Evolutionary conservation across 1,140 invertebrate species (phyloP).

Genomic region (Bacillus rossius): DNA sequence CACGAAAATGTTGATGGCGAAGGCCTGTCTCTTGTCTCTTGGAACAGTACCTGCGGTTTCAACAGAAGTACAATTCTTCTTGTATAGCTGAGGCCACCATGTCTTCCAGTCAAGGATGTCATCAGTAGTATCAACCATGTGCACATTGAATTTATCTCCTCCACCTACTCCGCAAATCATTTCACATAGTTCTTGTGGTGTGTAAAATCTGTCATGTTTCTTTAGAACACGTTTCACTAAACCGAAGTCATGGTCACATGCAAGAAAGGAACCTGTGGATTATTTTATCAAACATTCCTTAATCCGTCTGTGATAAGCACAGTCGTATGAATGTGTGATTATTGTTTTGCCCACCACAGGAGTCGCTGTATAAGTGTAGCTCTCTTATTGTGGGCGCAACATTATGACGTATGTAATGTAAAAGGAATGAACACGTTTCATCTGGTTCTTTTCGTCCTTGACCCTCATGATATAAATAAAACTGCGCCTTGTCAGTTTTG

Average conservation of each 20-base stretch:
- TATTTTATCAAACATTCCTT: background rate
- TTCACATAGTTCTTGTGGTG: slow-evolving; percentile 1
- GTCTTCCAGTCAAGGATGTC: slow-evolving; percentile 19
- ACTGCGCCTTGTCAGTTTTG: background rate
- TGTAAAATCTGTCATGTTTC: slow-evolving; percentile 17
- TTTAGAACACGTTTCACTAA: slow-evolving; percentile 17
- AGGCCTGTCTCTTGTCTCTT: too few species aligned
- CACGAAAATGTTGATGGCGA: too few species aligned
- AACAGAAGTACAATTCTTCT: slow-evolving; percentile 14
- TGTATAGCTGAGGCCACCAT: slow-evolving; percentile 19
- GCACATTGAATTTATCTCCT: slow-evolving; percentile 6
- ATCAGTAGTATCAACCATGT: slow-evolving; percentile 1
- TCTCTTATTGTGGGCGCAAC: background rate
- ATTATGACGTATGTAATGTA: slow-evolving; percentile 1
- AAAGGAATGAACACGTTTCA: background rate
- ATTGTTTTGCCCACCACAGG: slow-evolving; percentile 7
- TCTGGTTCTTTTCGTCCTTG: background rate
- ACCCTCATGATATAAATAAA: background rate
- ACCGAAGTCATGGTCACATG: slow-evolving; percentile 20
- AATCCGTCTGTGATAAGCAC: background rate
- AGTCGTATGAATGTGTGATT: background rate
- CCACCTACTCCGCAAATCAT: background rate
- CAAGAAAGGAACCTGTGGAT: slow-evolving; percentile 15
- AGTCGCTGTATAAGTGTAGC: background rate
- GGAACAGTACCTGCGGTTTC: too few species aligned